These are phyloP conservation scores for Hemibagrus wyckioides DNA, from an alignment of 2,113 vertebrate species.

Conservation along the genomic window DNA sequence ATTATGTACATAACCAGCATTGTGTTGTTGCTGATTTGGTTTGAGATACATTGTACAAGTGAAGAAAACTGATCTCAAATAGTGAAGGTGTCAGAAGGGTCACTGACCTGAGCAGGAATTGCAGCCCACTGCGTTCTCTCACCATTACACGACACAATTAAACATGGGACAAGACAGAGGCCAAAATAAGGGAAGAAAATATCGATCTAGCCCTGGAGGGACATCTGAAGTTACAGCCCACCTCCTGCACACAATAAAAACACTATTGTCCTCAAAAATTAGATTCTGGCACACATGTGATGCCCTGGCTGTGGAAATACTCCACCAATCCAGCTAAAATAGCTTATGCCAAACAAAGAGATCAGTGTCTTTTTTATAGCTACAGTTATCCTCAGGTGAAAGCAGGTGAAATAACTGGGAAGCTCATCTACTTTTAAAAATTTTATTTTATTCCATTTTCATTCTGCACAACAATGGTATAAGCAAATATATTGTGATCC, in stretches of 20 bases:
- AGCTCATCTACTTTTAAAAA: neutral
- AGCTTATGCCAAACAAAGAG: slow-evolving; percentile 14
- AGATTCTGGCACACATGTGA: slow-evolving; percentile 50
- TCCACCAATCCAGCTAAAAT: slow-evolving; percentile 37
- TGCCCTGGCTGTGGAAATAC: slow-evolving; percentile 22
- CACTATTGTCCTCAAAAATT: slow-evolving; percentile 46
- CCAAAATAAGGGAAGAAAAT: slow-evolving; percentile 29
- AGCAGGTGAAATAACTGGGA: neutral
- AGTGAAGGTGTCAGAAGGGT: neutral
- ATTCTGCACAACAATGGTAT: neutral
- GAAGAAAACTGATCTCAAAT: slow-evolving; percentile 21
- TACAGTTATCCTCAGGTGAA: slow-evolving; percentile 14
- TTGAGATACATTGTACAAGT: slow-evolving; percentile 3
- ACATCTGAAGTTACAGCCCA: slow-evolving; percentile 42
- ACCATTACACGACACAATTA: slow-evolving; percentile 39
- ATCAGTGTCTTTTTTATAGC: slow-evolving; percentile 23
- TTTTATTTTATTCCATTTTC: neutral
- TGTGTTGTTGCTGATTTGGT: slow-evolving; percentile 14
- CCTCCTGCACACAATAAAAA: slow-evolving; percentile 45
- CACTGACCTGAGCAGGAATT: slow-evolving; percentile 30
- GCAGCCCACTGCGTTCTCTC: neutral
- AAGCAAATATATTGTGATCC: too few relatives aligned
- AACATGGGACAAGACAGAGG: slow-evolving; percentile 37
- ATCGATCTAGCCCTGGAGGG: slow-evolving; percentile 40
- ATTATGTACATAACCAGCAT: slow-evolving; percentile 3